Evolutionary conservation across 2,113 vertebrate genomes (phyloP), one percentile per base, ranked within the genome.

Genomic region (Eulemur rufifrons): DNA sequence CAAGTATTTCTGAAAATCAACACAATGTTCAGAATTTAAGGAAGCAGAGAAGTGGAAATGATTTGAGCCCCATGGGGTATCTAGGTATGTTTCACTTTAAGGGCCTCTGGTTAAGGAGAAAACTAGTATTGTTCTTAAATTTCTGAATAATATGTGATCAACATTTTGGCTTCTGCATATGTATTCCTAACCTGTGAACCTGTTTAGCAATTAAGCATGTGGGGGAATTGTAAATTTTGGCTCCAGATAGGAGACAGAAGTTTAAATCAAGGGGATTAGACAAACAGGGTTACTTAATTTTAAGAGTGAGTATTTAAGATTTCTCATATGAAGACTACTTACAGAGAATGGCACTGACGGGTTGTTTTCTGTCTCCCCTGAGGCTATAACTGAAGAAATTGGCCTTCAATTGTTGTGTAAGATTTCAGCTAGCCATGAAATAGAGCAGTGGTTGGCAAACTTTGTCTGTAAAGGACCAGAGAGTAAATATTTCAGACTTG

Each of bases 141-240:
- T 93, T 96, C 56, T 69, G 29, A 89, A 92, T 63, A 89, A n/a
- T 52, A 15, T 34, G 32, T 54, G 63, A 91, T 88, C 32, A 42
- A 71, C 76, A 77, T 69, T 86, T 93, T 54, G 66, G 52, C 6
- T 91, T 96, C 68, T 89, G 73, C 52, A 21, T 90, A 77, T 61
- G 9, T 84, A 85, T 92, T 92, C 52, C 69, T 76, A 96, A 82
- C 18, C n/a, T 25, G 45, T 95, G 39, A 93, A 66, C 34, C 27
- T 86, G 8, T 71, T 86, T 71, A 94, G 92, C 39, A 95, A 93
- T 76, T 66, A 91, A 97, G 66, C 64, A 82, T 82, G 47, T 86
- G 39, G 34, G 52, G 18, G 29, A 96, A 90, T 78, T 97, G 37
- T 88, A 84, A 77, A 85, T 92, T 95, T 92, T 78, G 59, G 23